These are phyloP conservation scores for Phoenicopterus ruber DNA, from an alignment of 2,113 vertebrate species.

Conservation along the genomic window DNA sequence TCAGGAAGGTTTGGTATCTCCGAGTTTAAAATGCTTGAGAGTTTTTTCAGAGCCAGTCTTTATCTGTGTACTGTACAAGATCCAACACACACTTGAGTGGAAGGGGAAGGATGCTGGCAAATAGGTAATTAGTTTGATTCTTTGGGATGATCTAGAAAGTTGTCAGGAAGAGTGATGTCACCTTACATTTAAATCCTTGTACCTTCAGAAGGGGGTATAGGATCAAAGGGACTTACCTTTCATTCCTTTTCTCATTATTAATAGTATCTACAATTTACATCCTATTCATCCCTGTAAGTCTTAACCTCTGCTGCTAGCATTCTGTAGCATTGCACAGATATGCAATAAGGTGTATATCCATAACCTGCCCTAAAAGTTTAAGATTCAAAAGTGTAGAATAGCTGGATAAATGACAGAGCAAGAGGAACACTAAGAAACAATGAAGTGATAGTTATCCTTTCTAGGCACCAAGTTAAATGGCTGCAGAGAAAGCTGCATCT, in stretches of 20 bases:
- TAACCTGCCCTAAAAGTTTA: background rate
- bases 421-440: background rate
- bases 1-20: background rate
- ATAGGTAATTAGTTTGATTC: background rate
- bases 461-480: background rate
- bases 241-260: background rate
- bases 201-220: background rate
- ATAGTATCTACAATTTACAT: background rate
- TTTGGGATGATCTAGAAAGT: background rate
- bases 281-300: background rate
- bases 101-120: background rate
- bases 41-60: background rate
- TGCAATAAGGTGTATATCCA: background rate
- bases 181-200: background rate
- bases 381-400: background rate
- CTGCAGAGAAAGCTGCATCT: background rate
- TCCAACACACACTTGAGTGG: background rate
- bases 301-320: background rate
- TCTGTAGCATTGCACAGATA: background rate
- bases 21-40: background rate
- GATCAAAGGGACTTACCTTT: background rate
- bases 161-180: background rate
- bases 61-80: background rate
- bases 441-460: background rate
- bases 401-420: background rate